phyloP scores from a whole-genome alignment of 2,113 vertebrate genomes.

The Quiscalus mexicanus region DNA sequence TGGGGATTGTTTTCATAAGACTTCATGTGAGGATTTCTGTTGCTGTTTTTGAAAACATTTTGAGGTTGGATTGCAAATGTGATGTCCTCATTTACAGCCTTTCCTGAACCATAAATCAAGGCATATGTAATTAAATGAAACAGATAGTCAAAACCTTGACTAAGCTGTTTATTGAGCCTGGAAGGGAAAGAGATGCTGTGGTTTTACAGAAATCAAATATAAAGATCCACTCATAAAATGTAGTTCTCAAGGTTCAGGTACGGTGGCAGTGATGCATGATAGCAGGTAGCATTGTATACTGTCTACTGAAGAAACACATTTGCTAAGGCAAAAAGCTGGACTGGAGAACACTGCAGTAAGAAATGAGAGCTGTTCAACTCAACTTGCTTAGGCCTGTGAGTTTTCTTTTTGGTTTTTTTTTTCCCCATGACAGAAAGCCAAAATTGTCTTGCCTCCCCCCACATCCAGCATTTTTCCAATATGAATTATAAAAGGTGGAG shows the following conservation, averaged over 20 bases:
- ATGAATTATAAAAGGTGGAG: not conserved
- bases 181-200: slow-evolving; percentile 23
- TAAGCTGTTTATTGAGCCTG: slow-evolving; percentile 52
- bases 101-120: slow-evolving; percentile 62
- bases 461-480: not conserved
- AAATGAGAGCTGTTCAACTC: not conserved
- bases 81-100: slow-evolving; percentile 58
- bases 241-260: not conserved
- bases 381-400: not conserved
- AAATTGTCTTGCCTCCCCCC: not conserved
- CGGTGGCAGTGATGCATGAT: not conserved
- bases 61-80: slow-evolving; percentile 41
- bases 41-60: slow-evolving; percentile 58
- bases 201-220: slow-evolving; percentile 18
- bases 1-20: slow-evolving; percentile 37
- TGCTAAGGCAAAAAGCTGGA: not conserved
- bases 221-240: slow-evolving; percentile 31
- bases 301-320: not conserved
- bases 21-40: slow-evolving; percentile 62
- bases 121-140: slow-evolving; percentile 50
- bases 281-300: not conserved
- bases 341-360: not conserved
- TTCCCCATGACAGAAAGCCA: not conserved
- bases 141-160: slow-evolving; percentile 59
- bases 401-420: not conserved